A percentile compares a stretch with the other conserved stretches of the same genome.
Conservation (phyloP, 2,888 invertebrate species). For the Pemphredon lugubris region DNA sequence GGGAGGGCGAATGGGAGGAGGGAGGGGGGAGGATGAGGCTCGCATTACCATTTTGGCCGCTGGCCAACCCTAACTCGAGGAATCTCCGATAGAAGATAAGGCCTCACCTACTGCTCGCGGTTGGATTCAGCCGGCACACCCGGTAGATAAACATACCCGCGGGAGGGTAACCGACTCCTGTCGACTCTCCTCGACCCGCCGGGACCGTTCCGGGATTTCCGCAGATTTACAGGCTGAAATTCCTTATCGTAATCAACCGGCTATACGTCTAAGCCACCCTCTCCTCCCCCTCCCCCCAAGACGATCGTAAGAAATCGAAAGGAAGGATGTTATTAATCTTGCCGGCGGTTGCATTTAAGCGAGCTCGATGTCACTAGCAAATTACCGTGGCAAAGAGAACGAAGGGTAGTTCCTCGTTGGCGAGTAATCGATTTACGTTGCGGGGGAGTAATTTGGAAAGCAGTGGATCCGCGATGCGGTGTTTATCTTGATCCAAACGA, state of each 20-base stretch:
- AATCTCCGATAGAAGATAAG: conserved; percentile 74
- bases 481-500: too few relatives aligned
- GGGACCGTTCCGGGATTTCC: conserved; percentile 54
- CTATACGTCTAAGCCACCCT: too few relatives aligned
- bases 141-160: conserved; percentile 72
- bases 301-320: conserved; percentile 37
- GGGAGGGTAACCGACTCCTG: conserved; percentile 48
- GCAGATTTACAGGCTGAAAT: conserved; percentile 69
- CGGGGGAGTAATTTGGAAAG: neutral
- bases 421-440: neutral
- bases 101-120: conserved; percentile 55
- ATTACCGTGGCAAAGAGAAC: neutral
- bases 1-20: too few relatives aligned
- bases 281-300: conserved; percentile 4
- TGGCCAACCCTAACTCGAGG: conserved; percentile 66
- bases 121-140: conserved; percentile 63
- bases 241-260: conserved; percentile 66
- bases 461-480: neutral
- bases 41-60: conserved; percentile 77
- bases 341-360: neutral
- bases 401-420: neutral
- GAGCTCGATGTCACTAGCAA: neutral
- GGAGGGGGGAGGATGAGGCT: too few relatives aligned
- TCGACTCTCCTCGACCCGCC: conserved; percentile 33
- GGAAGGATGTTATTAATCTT: conserved; percentile 42